Percentiles rank a stretch among this genome's conserved stretches.
These are phyloP conservation scores for Isoperla grammatica DNA, from an alignment of 2,888 invertebrate species.

Conservation along the genomic window DNA sequence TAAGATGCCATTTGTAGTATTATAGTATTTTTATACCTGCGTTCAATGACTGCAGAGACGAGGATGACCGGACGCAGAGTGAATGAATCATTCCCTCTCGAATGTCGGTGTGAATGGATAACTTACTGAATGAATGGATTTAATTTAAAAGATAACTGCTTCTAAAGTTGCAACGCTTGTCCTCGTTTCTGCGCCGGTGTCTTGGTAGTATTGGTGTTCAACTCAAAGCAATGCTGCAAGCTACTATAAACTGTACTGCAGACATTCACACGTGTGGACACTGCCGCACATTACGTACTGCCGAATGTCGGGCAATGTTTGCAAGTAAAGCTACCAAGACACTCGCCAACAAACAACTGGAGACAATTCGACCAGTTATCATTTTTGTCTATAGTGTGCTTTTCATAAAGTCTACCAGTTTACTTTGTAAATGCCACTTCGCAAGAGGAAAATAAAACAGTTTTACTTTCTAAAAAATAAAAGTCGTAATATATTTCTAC, in stretches of 20 bases:
- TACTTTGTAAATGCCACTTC: background rate
- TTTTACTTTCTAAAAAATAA: background rate
- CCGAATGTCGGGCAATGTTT: too few relatives aligned
- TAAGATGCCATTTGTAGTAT: constrained; percentile 9
- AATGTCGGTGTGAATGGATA: constrained; percentile 17
- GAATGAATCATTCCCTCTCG: constrained; percentile 15
- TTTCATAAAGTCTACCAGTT: too few relatives aligned
- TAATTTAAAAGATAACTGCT: constrained; percentile 12
- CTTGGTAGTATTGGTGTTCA: too few relatives aligned
- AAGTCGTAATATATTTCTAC: too few relatives aligned
- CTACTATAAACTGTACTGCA: too few relatives aligned
- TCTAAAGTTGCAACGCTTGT: constrained; percentile 5
- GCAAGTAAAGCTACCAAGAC: too few relatives aligned
- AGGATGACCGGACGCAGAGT: constrained; percentile 21
- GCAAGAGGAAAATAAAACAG: background rate
- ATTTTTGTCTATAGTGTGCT: too few relatives aligned
- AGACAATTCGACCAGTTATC: too few relatives aligned
- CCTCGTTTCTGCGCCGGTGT: constrained; percentile 1
- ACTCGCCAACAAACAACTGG: too few relatives aligned
- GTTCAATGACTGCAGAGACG: constrained; percentile 12
- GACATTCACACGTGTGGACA: too few relatives aligned
- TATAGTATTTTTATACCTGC: background rate
- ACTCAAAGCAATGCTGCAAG: too few relatives aligned
- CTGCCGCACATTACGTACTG: too few relatives aligned
- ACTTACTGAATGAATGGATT: background rate